These are phyloP conservation scores for Saimiri boliviensis DNA, from an alignment of 2,113 vertebrate species.

Conservation along the genomic window DNA sequence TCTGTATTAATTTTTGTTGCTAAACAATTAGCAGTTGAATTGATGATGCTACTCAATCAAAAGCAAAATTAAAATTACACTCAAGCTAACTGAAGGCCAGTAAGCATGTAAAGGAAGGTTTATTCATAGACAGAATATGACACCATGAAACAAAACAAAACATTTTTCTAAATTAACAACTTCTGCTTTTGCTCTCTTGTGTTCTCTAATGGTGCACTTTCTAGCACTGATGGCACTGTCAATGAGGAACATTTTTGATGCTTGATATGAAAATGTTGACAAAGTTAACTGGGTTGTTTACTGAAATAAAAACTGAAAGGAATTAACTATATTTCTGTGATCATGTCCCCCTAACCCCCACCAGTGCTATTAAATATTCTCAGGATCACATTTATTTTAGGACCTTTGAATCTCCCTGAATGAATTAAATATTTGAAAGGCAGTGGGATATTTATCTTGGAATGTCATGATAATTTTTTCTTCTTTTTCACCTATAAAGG, in stretches of 20 bases:
- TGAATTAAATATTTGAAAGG: slow-evolving; percentile 35
- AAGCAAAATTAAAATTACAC: slow-evolving; percentile 17
- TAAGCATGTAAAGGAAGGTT: neutral
- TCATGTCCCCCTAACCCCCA: no score
- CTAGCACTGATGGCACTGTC: neutral
- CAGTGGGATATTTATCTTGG: neutral
- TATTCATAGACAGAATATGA: neutral
- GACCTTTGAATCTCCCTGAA: neutral
- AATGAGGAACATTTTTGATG: neutral
- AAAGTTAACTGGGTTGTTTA: neutral
- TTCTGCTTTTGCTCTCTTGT: neutral
- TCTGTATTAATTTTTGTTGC: neutral
- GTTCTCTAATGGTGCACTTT: neutral
- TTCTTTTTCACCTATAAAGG: neutral
- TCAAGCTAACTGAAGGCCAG: neutral
- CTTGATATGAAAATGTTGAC: neutral
- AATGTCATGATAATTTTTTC: neutral
- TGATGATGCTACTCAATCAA: neutral
- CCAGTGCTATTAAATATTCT: neutral
- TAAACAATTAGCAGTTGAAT: neutral
- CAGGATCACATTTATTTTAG: slow-evolving; percentile 29
- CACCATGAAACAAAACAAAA: neutral
- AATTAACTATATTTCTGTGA: neutral
- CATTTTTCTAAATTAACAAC: neutral
- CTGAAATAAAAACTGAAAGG: neutral